These are phyloP conservation scores for Clitarchus hookeri DNA, from an alignment of 2,888 invertebrate species.

Conservation along the genomic window DNA sequence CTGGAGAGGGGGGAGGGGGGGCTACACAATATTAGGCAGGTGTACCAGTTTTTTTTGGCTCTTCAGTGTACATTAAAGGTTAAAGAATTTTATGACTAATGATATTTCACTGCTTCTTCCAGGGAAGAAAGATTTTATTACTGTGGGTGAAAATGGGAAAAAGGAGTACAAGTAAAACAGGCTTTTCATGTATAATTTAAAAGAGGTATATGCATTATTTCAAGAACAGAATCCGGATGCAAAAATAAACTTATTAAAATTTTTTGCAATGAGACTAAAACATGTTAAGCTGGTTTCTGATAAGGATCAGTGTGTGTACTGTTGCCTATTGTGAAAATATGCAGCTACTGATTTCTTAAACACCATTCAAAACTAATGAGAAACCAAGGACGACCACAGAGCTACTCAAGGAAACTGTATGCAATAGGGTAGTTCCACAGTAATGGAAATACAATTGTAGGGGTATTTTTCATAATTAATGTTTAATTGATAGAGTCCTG, in stretches of 20 bases:
- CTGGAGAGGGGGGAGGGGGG: too few species aligned
- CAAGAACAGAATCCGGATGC: background rate
- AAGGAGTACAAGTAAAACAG: background rate
- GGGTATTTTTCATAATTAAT: too few species aligned
- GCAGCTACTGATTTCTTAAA: background rate
- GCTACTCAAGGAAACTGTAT: background rate
- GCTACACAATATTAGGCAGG: too few species aligned
- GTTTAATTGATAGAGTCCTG: too few species aligned
- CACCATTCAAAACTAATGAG: background rate
- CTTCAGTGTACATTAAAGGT: background rate
- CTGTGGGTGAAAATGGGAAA: background rate
- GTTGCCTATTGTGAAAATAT: constrained; percentile 8
- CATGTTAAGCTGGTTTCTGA: constrained; percentile 2
- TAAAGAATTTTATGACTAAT: background rate
- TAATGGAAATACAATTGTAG: too few species aligned
- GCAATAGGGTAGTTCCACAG: background rate
- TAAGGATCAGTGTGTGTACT: background rate
- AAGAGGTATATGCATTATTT: background rate
- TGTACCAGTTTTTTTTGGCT: too few species aligned
- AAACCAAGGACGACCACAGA: background rate
- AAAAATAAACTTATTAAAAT: background rate
- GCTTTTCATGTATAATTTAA: background rate
- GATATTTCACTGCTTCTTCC: background rate
- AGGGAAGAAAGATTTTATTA: background rate
- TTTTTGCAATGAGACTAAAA: background rate